Percentiles rank a stretch among this genome's conserved stretches.
These are phyloP conservation scores for Amphiduros pacificus DNA, from an alignment of 2,888 invertebrate genomes.

Conservation along the genomic window DNA sequence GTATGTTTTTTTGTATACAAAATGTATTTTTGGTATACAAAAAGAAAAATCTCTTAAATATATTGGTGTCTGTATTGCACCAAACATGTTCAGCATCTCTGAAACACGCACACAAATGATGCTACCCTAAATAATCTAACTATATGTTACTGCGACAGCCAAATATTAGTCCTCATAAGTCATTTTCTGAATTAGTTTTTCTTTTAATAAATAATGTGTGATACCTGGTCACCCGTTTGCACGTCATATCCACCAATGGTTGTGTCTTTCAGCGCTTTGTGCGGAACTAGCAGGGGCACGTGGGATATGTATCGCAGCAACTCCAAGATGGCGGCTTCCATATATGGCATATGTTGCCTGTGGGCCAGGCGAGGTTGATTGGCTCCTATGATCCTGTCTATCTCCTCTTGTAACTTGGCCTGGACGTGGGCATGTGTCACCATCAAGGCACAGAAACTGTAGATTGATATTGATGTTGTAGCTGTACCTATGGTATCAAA, in stretches of 20 bases:
- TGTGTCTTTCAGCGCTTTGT: conserved; percentile 19
- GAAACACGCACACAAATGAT: too few species aligned
- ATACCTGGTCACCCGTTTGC: conserved; percentile 20
- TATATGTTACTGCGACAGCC: too few species aligned
- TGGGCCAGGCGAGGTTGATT: conserved; percentile 4
- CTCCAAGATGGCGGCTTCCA: conserved; percentile 22
- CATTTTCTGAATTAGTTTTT: too few species aligned
- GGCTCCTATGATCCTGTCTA: conserved; percentile 6
- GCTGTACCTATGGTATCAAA: conserved; percentile 46
- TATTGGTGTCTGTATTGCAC: too few species aligned
- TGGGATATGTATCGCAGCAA: conserved; percentile 21
- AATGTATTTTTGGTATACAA: too few species aligned
- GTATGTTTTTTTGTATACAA: too few species aligned
- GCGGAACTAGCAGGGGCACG: conserved; percentile 21
- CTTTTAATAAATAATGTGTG: too few species aligned
- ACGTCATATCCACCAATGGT: conserved; percentile 20
- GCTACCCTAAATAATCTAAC: too few species aligned
- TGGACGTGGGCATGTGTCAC: conserved; percentile 15
- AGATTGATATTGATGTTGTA: conserved; percentile 46
- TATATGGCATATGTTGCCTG: conserved; percentile 1
- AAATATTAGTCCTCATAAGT: too few species aligned
- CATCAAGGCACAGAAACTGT: conserved; percentile 41
- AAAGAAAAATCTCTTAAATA: too few species aligned
- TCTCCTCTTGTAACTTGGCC: conserved; percentile 9
- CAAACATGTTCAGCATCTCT: too few species aligned